Base-by-base conservation (phyloP, 2,888 invertebrate species). In the Eupithecia subumbrata region DNA sequence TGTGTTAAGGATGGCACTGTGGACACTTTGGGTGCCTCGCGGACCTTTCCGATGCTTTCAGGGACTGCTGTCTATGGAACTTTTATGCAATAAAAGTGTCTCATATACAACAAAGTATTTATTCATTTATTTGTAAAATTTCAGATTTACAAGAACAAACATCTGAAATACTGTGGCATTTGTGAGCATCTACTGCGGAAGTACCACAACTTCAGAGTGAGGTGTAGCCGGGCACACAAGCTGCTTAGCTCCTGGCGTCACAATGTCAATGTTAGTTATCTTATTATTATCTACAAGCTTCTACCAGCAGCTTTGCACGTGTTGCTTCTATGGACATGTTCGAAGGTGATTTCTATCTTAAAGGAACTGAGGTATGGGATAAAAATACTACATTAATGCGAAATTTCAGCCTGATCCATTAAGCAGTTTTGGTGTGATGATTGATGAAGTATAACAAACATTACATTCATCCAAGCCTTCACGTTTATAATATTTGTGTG, bases 111-210 rank as follows among this genome's bases (percentile, higher is more conserved):
- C 18, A 30, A 14, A 30, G 7, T 64, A 18, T 18, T 18, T 0
- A 18, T 64, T 63, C 12, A 25, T 60, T 22, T 5, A 60, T 14
- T 60, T 60, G 5, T 25, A 25, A 60, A 5, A 5, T 76, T 76
- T 37, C 48, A 77, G 77, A 73, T 77, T 30, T 75, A 73, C 37
- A 16, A 48, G 22, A 68, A 69, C 67, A 75, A 72, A 71, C 52
- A 43, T 1, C 48, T 77, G 4, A 77, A 77, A 34, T 77, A 77
- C 64, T 77, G 77, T 16, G 1, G 30, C 0, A 14, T 73, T 4
- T 77, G 77, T 64, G 75, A 75, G 16, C 52, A 73, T 43, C 70
- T 68, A n/a, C 75, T 77, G 22, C 63, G 40, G 40, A 77, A 75
- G 68, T 75, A 73, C 48, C 30, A 77, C n/a, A 71, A 64, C 63